A percentile compares a stretch with the other conserved stretches of the same genome.
Conservation (phyloP, 2,888 invertebrate genomes). For the Hecatera dysodea region DNA sequence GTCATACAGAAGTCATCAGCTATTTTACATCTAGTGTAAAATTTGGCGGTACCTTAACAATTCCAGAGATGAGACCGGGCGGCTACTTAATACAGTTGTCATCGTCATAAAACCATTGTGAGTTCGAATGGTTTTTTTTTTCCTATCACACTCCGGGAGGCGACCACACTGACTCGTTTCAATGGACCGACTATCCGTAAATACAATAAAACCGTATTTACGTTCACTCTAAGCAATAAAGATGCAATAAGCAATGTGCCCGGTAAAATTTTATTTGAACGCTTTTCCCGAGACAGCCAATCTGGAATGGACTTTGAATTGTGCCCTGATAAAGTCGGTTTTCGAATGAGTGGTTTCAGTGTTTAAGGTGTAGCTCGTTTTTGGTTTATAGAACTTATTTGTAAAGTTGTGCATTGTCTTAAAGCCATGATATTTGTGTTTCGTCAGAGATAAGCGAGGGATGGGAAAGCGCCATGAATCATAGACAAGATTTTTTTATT, state of each 20-base stretch:
- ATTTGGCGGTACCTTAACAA: conserved; percentile 85
- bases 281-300: conserved; percentile 64
- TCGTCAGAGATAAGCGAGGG: conserved; percentile 82
- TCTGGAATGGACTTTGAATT: conserved; percentile 61
- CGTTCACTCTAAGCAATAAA: conserved; percentile 86
- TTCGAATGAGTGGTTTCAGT: conserved; percentile 47
- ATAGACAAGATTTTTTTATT: conserved; percentile 68
- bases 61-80: conserved; percentile 72
- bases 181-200: conserved; percentile 84
- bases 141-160: conserved; percentile 83
- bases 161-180: conserved; percentile 85
- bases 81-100: conserved; percentile 85
- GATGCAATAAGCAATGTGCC: conserved; percentile 85
- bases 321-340: conserved; percentile 50
- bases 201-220: conserved; percentile 90
- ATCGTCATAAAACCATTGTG: conserved; percentile 82
- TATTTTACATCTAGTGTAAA: conserved; percentile 82
- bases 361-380: conserved; percentile 71
- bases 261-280: conserved; percentile 76
- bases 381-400: conserved; percentile 82
- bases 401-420: conserved; percentile 86
- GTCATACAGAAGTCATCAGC: conserved; percentile 88
- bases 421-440: conserved; percentile 82
- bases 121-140: conserved; percentile 83
- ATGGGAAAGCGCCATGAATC: conserved; percentile 78